A percentile compares a stretch with the other conserved stretches of the same genome.
Conservation (phyloP, 2,113 vertebrate species). For the Pelvicachromis taeniatus region DNA sequence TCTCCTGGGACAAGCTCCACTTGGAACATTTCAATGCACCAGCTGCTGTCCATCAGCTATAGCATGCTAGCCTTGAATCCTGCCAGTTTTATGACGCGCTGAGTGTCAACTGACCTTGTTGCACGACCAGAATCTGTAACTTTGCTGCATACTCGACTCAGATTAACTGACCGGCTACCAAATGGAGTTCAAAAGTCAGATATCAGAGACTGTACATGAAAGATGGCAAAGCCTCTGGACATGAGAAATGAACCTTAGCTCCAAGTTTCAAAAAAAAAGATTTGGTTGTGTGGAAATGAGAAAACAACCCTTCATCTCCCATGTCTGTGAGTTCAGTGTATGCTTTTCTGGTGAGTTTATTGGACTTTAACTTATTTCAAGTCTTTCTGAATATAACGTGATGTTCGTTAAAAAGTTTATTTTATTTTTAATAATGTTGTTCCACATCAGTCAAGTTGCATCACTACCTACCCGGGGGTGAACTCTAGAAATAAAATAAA, state of each 20-base stretch:
- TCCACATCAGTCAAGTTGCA: not conserved
- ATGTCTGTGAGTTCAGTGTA: not conserved
- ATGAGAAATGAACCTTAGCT: not conserved
- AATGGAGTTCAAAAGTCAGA: not conserved
- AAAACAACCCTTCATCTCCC: too few species aligned
- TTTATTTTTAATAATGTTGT: not conserved
- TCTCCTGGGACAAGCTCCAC: not conserved
- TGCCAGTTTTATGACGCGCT: not conserved
- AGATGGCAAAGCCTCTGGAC: not conserved
- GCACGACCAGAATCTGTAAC: not conserved
- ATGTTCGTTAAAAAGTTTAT: fast-evolving
- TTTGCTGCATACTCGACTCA: not conserved
- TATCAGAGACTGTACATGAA: not conserved
- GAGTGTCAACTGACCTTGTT: not conserved
- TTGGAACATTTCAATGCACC: not conserved
- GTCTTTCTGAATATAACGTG: not conserved
- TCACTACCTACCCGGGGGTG: not conserved
- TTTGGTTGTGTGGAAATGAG: too few species aligned
- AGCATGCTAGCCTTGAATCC: not conserved
- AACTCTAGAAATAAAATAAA: not conserved
- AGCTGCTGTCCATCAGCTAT: not conserved
- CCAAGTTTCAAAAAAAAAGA: not conserved
- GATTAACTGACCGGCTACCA: not conserved
- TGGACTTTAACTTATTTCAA: not conserved
- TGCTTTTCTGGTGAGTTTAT: not conserved